Percentiles rank a stretch among this genome's conserved stretches.
Conservation (phyloP, 2,113 vertebrate species). For the Helogale parvula region DNA sequence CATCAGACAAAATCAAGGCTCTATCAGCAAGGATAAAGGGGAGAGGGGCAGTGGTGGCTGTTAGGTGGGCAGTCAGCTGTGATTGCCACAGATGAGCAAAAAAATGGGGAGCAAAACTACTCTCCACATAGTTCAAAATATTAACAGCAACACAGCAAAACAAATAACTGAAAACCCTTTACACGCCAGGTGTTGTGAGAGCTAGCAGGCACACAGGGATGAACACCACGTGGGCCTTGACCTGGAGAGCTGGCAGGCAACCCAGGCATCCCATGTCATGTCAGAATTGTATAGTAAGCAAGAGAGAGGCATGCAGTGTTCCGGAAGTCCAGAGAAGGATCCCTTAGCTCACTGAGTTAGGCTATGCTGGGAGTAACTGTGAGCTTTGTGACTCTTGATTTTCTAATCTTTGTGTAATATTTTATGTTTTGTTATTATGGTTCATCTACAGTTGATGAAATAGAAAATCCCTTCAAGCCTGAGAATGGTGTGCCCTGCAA, state of each 20-base stretch:
- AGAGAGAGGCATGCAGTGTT: background rate
- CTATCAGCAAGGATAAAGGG: background rate
- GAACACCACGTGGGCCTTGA: background rate
- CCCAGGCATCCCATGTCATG: background rate
- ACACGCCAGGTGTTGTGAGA: background rate
- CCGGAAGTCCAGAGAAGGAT: background rate
- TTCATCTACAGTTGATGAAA: constrained; percentile 70
- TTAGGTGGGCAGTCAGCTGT: background rate
- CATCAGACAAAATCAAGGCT: background rate
- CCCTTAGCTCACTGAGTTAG: background rate
- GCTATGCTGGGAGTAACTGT: background rate
- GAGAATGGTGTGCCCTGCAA: constrained; percentile 72
- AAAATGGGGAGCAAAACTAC: background rate
- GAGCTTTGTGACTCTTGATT: background rate
- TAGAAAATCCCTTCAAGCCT: constrained; percentile 71
- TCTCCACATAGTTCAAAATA: background rate
- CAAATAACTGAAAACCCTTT: background rate
- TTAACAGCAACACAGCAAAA: background rate
- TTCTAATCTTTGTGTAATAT: background rate
- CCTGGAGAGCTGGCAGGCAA: background rate
- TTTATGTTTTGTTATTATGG: constrained; percentile 63
- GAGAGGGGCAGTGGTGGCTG: too few species aligned
- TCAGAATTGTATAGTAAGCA: background rate
- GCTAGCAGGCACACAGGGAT: background rate
- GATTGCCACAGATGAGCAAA: background rate